Conservation (phyloP, 2,888 invertebrate genomes). For the Chironomus tentans region DNA sequence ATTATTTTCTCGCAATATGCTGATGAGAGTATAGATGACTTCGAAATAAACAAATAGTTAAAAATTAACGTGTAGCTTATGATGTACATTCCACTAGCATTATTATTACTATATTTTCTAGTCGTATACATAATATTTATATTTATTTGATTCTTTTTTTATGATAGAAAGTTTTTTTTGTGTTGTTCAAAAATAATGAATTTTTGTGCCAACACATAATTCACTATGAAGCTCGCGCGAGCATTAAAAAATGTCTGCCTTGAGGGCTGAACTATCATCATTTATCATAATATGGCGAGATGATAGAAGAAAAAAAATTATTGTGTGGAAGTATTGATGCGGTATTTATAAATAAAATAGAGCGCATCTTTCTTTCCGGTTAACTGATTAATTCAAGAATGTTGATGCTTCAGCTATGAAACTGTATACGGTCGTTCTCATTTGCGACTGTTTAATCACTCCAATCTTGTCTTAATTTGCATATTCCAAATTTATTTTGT, state of each 20-base stretch:
- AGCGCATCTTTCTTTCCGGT: too few relatives aligned
- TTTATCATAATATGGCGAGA: conserved; percentile 17
- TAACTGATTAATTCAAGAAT: too few relatives aligned
- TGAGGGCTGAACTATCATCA: conserved; percentile 20
- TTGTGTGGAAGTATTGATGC: background rate
- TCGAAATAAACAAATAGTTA: conserved; percentile 20
- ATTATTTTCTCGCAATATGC: background rate
- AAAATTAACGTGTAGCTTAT: conserved; percentile 15
- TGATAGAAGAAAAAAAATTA: background rate
- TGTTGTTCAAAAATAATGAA: conserved; percentile 17
- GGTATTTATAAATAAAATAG: too few relatives aligned
- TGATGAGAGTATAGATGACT: background rate
- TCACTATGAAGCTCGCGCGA: background rate
- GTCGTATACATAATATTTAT: background rate
- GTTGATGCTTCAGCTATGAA: too few relatives aligned
- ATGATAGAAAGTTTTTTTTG: conserved; percentile 23
- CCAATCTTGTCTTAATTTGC: too few relatives aligned
- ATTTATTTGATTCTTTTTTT: conserved; percentile 14
- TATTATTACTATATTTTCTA: background rate
- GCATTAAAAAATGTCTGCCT: background rate
- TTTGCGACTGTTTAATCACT: too few relatives aligned
- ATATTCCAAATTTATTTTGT: too few relatives aligned
- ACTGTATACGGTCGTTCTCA: too few relatives aligned
- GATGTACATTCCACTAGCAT: background rate
- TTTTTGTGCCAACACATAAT: conserved; percentile 14